Evolutionary conservation across 2,888 invertebrate species (phyloP).

Genomic region (Cantharis rustica): DNA sequence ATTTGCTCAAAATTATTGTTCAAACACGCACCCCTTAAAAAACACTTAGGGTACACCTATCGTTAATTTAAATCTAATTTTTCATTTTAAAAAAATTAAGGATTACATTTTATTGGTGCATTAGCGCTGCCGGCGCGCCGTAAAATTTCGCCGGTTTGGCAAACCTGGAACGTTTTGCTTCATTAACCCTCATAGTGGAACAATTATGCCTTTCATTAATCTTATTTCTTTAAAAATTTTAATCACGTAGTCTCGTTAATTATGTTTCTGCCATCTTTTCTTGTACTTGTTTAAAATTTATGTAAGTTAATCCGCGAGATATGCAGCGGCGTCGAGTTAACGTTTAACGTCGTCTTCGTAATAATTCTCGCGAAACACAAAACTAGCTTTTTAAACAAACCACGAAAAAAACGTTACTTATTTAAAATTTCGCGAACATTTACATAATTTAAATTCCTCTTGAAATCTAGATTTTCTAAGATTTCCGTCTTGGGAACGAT

Average conservation of each 20-base stretch:
- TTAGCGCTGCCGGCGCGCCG: not conserved
- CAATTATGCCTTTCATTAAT: slow-evolving; percentile 20
- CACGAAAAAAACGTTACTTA: slow-evolving; percentile 5
- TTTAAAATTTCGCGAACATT: slow-evolving; percentile 32
- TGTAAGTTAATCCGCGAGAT: slow-evolving; percentile 52
- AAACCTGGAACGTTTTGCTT: not conserved
- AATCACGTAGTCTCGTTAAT: slow-evolving; percentile 55
- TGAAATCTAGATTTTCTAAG: slow-evolving; percentile 24
- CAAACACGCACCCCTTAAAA: not conserved
- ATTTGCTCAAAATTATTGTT: not conserved
- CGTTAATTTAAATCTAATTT: not conserved
- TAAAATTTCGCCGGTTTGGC: not conserved
- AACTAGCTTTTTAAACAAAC: slow-evolving; percentile 17
- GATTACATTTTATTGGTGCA: not conserved
- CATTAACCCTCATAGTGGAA: slow-evolving; percentile 14
- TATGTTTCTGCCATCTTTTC: slow-evolving; percentile 50
- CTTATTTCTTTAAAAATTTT: slow-evolving; percentile 48
- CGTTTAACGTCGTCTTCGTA: slow-evolving; percentile 31
- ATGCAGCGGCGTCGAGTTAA: slow-evolving; percentile 37
- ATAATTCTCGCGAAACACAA: slow-evolving; percentile 8
- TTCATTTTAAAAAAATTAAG: not conserved
- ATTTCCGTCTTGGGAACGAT: slow-evolving; percentile 24
- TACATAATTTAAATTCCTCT: slow-evolving; percentile 28
- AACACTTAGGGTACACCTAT: not conserved
- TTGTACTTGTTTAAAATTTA: slow-evolving; percentile 46